Conservation (phyloP, 2,113 vertebrate genomes). For the Phainopepla nitens region DNA sequence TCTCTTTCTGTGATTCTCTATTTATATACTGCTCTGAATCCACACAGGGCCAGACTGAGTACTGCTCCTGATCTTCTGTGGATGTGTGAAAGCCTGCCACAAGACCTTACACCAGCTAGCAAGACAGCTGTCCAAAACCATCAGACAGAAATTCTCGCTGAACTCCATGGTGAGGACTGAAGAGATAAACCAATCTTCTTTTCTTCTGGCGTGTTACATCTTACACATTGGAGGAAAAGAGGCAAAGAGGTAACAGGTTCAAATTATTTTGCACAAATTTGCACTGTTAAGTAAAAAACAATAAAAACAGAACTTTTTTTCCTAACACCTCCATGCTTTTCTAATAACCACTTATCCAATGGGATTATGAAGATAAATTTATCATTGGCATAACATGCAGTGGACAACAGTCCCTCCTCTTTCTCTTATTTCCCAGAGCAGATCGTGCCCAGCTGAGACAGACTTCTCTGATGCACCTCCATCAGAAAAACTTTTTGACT, state of each 20-base stretch:
- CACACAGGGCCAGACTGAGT: neutral
- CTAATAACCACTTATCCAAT: neutral
- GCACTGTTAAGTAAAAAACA: neutral
- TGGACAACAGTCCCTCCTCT: neutral
- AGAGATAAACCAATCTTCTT: neutral
- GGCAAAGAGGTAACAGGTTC: neutral
- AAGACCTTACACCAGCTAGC: neutral
- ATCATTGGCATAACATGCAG: neutral
- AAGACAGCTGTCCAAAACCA: neutral
- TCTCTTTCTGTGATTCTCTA: neutral
- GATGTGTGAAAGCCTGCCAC: slow-evolving; percentile 3
- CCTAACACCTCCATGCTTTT: neutral
- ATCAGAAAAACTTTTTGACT: neutral
- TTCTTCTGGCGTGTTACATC: neutral
- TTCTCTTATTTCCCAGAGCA: neutral
- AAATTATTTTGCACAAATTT: neutral
- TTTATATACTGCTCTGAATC: neutral
- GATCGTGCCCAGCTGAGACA: neutral
- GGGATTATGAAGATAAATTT: neutral
- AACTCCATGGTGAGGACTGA: neutral
- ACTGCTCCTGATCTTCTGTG: neutral
- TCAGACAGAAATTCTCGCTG: neutral
- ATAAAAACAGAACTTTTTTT: neutral
- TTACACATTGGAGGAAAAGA: neutral
- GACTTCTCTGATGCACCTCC: neutral